Base-by-base conservation (phyloP, 1,140 invertebrate species). In the Drosophila athabasca region DNA sequence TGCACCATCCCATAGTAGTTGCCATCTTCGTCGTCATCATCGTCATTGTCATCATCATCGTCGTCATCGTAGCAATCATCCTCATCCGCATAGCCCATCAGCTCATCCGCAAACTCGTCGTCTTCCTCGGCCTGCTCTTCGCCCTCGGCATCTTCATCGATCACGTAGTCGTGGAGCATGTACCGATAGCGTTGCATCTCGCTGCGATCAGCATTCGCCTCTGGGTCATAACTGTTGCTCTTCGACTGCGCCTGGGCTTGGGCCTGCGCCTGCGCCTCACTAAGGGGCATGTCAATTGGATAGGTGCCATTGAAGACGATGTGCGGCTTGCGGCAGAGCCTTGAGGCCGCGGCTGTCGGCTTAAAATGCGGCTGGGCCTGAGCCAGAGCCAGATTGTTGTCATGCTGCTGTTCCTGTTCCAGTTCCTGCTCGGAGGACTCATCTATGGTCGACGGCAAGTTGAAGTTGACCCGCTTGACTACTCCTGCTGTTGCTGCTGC, bases 251-350 rank as follows among this genome's bases (percentile, higher is more conserved):
- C 3, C 3, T 35, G 35, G 1, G 11, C 35, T 11, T 39, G 35
- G 0, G 52, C 29, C 13, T 45, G 53, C 11, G 35, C 60, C 19
- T 50, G 67, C 39, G 19, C 62, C 44, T 50, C 76, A 6, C 55
- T 24, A 13, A 91, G 45, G 4, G 95, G 95, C 72, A 93, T 92
- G 87, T 96, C 96, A 49, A 97, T 96, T 2, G 95, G 95, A 92
- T 94, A 97, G 6, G 96, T 97, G 35, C 96, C 96, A 54, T 96
- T 95, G 85, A 96, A 97, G 43, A 97, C 93, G 44, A 92, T 91
- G 29, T 91, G 83, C 3, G 83, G 70, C 48, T 88, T 80, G 7
- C 48, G 55, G 29, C 26, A 35, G 2, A 58, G 57, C 11, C 35
- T 39, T 5, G 35, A 13, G 35, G 35, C 11, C 11, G 11, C 35